Percentiles rank a stretch among this genome's conserved stretches.
Conservation (phyloP, 1,140 invertebrate genomes). For the Cherax destructor region DNA sequence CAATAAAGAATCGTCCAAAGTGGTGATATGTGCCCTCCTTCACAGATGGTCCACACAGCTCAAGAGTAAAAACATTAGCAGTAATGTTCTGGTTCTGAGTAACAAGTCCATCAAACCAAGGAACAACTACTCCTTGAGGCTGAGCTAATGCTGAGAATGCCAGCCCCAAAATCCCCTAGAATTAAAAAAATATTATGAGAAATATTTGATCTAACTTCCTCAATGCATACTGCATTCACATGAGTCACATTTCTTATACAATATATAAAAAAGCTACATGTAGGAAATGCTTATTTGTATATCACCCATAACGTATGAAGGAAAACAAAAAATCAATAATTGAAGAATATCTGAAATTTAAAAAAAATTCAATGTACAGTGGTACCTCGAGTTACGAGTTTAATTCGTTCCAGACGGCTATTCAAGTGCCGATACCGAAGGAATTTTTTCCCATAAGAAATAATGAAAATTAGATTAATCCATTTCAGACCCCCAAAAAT, state of each 20-base stretch:
- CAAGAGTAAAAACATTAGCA: constrained; percentile 30
- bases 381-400: no score
- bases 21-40: constrained; percentile 6
- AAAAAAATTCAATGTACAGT: no score
- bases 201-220: background rate
- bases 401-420: no score
- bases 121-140: constrained; percentile 51
- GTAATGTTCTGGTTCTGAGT: constrained; percentile 4
- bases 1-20: constrained; percentile 33
- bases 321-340: no score
- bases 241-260: background rate
- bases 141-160: constrained; percentile 75
- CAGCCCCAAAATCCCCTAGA: constrained; percentile 77
- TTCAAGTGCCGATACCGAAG: no score
- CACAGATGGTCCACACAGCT: constrained; percentile 48
- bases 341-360: no score
- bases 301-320: no score
- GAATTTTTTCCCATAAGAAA: no score
- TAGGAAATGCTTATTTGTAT: no score
- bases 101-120: constrained; percentile 65
- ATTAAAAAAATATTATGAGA: background rate
- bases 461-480: no score
- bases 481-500: no score
- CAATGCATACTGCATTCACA: background rate
- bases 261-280: background rate